Conservation (phyloP, 53 echinoderm and acorn worm genomes). For the Antedon mediterranea region DNA sequence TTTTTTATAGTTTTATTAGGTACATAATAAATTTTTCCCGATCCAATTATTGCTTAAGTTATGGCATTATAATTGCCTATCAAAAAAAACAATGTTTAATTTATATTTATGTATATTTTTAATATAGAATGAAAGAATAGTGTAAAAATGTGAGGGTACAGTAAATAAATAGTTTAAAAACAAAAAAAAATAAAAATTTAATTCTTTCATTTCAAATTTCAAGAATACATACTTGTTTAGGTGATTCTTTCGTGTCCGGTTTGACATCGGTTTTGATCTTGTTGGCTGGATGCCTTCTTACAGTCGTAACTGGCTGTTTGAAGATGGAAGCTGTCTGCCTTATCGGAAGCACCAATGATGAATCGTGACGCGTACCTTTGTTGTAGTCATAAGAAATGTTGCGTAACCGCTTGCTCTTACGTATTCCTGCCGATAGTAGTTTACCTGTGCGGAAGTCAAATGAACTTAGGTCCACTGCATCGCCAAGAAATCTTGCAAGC, state of each 20-base stretch:
- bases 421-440: conserved; percentile 56
- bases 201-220: too few relatives aligned
- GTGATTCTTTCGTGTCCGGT: conserved; percentile 81
- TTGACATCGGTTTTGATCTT: conserved; percentile 80
- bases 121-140: too few relatives aligned
- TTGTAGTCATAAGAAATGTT: conserved; percentile 94
- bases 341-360: conserved; percentile 81
- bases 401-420: conserved; percentile 86
- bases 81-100: too few relatives aligned
- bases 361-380: conserved; percentile 88
- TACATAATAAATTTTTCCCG: too few relatives aligned
- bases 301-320: conserved; percentile 87
- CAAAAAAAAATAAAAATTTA: too few relatives aligned
- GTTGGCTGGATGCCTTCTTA: conserved; percentile 63
- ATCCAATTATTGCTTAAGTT: too few relatives aligned
- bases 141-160: neutral
- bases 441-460: conserved; percentile 98
- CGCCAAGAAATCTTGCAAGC: conserved; percentile 83
- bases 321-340: conserved; percentile 94
- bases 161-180: too few relatives aligned
- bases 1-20: too few relatives aligned
- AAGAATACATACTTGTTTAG: conserved; percentile 66
- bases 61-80: too few relatives aligned
- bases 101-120: too few relatives aligned
- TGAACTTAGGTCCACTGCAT: conserved; percentile 79